Evolutionary conservation across 2,888 invertebrate species (phyloP).

Genomic region (Hirtodrosophila confusa): DNA sequence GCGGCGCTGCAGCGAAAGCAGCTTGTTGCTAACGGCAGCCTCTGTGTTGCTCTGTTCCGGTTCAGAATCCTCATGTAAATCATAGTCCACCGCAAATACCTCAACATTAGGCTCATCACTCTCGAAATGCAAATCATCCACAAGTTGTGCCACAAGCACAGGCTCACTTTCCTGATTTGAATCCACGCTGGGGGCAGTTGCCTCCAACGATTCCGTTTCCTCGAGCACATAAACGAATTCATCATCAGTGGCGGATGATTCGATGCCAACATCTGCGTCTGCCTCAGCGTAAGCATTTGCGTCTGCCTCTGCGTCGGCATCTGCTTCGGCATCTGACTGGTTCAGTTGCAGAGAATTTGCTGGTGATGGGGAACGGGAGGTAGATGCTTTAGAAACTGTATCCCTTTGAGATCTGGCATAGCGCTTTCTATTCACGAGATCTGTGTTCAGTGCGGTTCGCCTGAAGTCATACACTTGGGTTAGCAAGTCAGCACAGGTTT

Average conservation of each 20-base stretch:
- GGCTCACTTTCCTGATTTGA: conserved; percentile 4
- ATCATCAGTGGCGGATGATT: conserved; percentile 25
- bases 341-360: neutral
- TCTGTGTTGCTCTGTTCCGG: neutral
- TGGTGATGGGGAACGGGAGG: conserved; percentile 3
- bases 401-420: conserved; percentile 21
- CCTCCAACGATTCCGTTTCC: conserved; percentile 17
- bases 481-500: conserved; percentile 66
- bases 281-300: neutral
- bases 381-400: conserved; percentile 1
- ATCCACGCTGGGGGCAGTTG: neutral
- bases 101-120: conserved; percentile 18
- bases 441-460: conserved; percentile 69
- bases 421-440: conserved; percentile 68
- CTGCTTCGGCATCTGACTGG: neutral
- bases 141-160: conserved; percentile 33
- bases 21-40: neutral
- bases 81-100: conserved; percentile 20
- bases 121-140: conserved; percentile 26
- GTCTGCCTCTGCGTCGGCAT: neutral
- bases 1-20: conserved; percentile 9
- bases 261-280: conserved; percentile 5
- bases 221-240: conserved; percentile 41
- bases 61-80: conserved; percentile 16
- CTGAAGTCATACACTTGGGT: conserved; percentile 73